A percentile compares a stretch with the other conserved stretches of the same genome.
Evolutionary conservation across 2,888 invertebrate species (phyloP).

Genomic region (Cybosia mesomella): DNA sequence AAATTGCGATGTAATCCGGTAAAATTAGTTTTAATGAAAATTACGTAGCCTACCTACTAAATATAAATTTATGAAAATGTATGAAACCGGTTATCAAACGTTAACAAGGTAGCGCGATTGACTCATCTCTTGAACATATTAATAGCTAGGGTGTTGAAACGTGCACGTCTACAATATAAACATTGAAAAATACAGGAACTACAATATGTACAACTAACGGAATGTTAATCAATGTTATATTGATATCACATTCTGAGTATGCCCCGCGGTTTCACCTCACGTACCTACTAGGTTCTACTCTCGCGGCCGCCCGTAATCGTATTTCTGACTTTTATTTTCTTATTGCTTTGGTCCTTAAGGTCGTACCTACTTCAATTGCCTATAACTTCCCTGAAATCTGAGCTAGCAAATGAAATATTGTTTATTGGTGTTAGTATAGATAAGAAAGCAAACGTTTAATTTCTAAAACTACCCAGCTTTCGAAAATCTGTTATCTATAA

Average conservation of each 20-base stretch:
- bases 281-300: not conserved
- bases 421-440: too few species aligned
- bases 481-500: too few species aligned
- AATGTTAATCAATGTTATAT: not conserved
- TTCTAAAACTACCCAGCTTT: too few species aligned
- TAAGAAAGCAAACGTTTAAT: too few species aligned
- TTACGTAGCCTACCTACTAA: not conserved
- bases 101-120: not conserved
- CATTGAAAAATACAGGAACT: not conserved
- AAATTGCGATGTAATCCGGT: too few species aligned
- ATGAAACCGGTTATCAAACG: not conserved
- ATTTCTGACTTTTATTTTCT: not conserved
- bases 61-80: not conserved
- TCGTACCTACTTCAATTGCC: not conserved
- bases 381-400: not conserved
- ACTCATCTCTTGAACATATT: not conserved
- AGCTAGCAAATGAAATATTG: not conserved
- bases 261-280: not conserved
- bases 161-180: not conserved
- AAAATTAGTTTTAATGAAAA: not conserved
- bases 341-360: not conserved
- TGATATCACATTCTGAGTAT: not conserved
- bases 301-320: too few species aligned
- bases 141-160: constrained; percentile 3
- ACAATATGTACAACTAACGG: not conserved